These are phyloP conservation scores for Gnathonemus longibarbis DNA, from an alignment of 2,113 vertebrate genomes.

Conservation along the genomic window DNA sequence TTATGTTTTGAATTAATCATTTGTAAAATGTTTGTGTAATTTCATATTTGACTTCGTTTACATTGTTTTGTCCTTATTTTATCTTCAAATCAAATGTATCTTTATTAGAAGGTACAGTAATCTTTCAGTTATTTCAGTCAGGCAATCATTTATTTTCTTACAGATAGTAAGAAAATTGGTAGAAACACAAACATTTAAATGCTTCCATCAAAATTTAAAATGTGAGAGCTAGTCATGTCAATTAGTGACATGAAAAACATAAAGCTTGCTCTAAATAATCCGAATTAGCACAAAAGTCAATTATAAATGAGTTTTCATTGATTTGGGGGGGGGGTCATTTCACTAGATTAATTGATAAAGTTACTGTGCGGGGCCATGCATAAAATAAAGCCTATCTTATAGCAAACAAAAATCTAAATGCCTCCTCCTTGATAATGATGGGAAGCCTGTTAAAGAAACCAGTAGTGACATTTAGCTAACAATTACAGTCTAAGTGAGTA, in stretches of 20 bases:
- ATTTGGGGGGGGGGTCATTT: background rate
- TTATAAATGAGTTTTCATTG: slow-evolving; percentile 1
- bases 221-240: background rate
- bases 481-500: slow-evolving; percentile 27
- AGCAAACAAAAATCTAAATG: slow-evolving; percentile 16
- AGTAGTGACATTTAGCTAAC: background rate
- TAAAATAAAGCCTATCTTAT: background rate
- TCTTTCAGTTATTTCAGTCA: background rate
- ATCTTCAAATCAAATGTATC: background rate
- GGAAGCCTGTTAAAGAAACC: slow-evolving; percentile 13
- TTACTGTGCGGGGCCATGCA: background rate
- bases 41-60: background rate
- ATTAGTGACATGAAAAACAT: background rate
- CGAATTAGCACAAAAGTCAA: background rate
- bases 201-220: background rate
- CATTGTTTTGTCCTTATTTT: background rate
- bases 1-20: background rate
- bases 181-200: background rate
- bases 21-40: background rate
- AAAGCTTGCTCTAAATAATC: background rate
- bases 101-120: background rate
- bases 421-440: slow-evolving; percentile 5
- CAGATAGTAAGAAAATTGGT: background rate
- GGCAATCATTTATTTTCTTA: background rate
- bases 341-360: slow-evolving; percentile 11